Percentiles rank a stretch among this genome's conserved stretches.
Conservation (phyloP, 2,113 vertebrate genomes). For the Gallinago media region DNA sequence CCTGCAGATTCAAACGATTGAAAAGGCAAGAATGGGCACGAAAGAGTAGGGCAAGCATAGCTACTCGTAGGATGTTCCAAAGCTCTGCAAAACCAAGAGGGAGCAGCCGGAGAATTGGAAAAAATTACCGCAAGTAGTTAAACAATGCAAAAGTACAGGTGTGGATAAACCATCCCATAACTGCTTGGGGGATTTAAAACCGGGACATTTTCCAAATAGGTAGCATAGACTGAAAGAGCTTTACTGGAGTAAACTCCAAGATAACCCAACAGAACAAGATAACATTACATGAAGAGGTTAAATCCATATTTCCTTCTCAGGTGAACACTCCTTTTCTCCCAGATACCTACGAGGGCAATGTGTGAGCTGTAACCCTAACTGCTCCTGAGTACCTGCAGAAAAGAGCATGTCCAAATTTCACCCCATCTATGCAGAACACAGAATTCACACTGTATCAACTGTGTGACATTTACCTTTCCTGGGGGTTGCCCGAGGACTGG, state of each 20-base stretch:
- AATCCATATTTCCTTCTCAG: neutral
- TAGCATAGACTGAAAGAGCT: neutral
- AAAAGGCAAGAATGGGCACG: neutral
- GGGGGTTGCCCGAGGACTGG: neutral
- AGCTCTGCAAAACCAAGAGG: neutral
- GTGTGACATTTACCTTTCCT: slow-evolving; percentile 6
- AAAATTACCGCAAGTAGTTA: neutral
- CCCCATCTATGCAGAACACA: neutral
- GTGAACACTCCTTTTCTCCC: neutral
- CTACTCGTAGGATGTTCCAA: neutral
- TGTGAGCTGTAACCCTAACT: neutral
- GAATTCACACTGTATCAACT: neutral
- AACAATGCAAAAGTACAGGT: neutral
- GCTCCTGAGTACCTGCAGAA: neutral
- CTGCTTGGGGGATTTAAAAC: neutral
- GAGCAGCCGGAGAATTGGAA: neutral
- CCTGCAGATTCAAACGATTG: neutral
- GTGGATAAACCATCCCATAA: neutral
- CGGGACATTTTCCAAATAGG: neutral
- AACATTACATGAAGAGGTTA: neutral
- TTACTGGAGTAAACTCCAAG: neutral
- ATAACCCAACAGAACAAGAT: neutral
- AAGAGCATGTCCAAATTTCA: neutral
- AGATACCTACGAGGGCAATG: neutral
- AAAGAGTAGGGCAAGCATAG: neutral